Conservation (phyloP, 1,140 invertebrate genomes). For the Drosophila ambigua region DNA sequence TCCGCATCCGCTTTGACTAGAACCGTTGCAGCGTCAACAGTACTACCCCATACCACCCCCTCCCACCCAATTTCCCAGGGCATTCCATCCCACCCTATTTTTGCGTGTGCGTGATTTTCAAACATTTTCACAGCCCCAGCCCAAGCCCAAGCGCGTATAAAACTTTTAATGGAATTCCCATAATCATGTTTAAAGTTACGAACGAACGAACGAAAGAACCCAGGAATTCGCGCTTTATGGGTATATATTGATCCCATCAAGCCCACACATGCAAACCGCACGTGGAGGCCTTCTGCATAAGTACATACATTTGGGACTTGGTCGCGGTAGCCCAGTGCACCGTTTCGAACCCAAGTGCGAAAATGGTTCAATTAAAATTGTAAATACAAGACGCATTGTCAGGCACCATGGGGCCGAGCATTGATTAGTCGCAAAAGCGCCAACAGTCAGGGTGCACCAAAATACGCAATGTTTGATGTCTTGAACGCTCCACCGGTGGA, state of each 20-base stretch:
- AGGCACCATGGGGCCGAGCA: too few species aligned
- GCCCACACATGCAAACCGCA: too few species aligned
- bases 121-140: conserved; percentile 51
- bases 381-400: too few species aligned
- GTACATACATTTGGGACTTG: too few species aligned
- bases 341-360: too few species aligned
- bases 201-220: neutral
- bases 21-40: conserved; percentile 29
- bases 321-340: too few species aligned
- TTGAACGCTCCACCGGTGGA: conserved; percentile 24
- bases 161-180: conserved; percentile 75
- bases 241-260: too few species aligned
- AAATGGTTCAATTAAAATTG: too few species aligned
- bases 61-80: neutral
- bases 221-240: conserved; percentile 1
- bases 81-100: neutral
- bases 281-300: too few species aligned
- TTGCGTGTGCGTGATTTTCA: conserved; percentile 61
- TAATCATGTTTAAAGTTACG: conserved; percentile 62
- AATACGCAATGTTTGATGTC: conserved; percentile 30
- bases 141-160: conserved; percentile 17
- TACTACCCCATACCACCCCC: too few species aligned
- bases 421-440: conserved; percentile 4
- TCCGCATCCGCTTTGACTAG: conserved; percentile 55
- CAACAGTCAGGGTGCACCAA: conserved; percentile 5